These are phyloP conservation scores for Drosophila imparisetae DNA, from an alignment of 2,888 invertebrate species.

Conservation along the genomic window DNA sequence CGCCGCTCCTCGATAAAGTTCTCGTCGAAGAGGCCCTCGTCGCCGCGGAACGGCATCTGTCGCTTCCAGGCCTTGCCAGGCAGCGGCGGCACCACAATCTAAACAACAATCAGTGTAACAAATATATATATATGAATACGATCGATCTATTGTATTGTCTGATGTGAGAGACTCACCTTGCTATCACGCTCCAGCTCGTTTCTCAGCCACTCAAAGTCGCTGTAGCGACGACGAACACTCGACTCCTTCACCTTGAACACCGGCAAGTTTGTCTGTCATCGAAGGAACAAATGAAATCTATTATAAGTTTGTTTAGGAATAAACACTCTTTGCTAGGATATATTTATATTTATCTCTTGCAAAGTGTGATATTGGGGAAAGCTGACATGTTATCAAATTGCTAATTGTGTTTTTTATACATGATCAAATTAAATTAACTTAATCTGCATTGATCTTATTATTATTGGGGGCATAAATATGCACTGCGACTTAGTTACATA, in stretches of 20 bases:
- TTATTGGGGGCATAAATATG: no score
- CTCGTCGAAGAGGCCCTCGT: slow-evolving; percentile 99
- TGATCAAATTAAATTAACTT: neutral
- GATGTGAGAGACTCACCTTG: slow-evolving; percentile 88
- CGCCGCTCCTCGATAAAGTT: slow-evolving; percentile 99
- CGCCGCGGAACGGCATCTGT: slow-evolving; percentile 98
- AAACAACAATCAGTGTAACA: slow-evolving; percentile 25
- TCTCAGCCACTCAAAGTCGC: slow-evolving; percentile 99
- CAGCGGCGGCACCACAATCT: slow-evolving; percentile 99
- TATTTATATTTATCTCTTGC: neutral
- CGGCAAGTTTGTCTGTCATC: slow-evolving; percentile 96
- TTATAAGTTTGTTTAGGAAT: neutral
- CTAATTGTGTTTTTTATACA: neutral
- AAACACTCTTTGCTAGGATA: neutral
- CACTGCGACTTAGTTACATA: neutral
- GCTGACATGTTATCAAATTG: neutral
- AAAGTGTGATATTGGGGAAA: neutral
- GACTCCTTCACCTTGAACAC: slow-evolving; percentile 99
- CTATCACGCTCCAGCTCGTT: slow-evolving; percentile 99
- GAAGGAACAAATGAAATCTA: slow-evolving; percentile 48
- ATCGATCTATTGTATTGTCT: slow-evolving; percentile 1
- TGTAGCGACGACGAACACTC: slow-evolving; percentile 97
- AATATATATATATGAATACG: neutral
- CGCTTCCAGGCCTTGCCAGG: slow-evolving; percentile 99
- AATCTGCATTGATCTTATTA: neutral